Conservation (phyloP, 2,797 vertebrate genomes). For the Semotilus atromaculatus region DNA sequence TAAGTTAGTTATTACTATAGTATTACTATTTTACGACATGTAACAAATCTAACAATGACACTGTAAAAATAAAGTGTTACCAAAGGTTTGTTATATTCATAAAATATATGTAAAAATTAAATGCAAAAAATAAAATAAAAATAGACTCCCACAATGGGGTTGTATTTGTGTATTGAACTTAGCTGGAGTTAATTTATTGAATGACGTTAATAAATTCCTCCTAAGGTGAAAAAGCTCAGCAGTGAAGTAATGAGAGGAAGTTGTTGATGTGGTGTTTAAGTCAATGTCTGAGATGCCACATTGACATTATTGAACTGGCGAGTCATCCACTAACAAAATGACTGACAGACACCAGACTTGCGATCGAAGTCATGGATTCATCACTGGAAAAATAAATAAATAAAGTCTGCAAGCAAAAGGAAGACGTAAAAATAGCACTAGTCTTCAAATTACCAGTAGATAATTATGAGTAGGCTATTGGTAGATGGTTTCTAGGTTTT, state of each 20-base stretch:
- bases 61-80: too few species aligned
- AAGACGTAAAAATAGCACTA: conserved; percentile 62
- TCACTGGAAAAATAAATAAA: conserved; percentile 34
- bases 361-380: conserved; percentile 81
- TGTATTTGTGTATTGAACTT: background rate
- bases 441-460: conserved; percentile 63
- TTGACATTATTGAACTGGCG: conserved; percentile 76
- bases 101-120: background rate
- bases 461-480: conserved; percentile 63
- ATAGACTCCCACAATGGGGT: background rate
- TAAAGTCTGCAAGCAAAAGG: conserved; percentile 46
- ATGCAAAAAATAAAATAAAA: too few species aligned
- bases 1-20: too few species aligned
- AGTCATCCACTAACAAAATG: conserved; percentile 80
- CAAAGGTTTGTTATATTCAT: background rate
- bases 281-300: conserved; percentile 72
- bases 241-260: conserved; percentile 50
- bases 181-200: conserved; percentile 2
- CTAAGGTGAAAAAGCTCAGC: conserved; percentile 15
- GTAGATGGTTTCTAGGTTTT: conserved; percentile 61
- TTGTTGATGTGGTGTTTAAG: conserved; percentile 67
- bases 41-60: too few species aligned
- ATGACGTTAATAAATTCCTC: background rate
- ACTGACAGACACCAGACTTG: conserved; percentile 75
- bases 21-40: too few species aligned